These are phyloP conservation scores for Psittacara wagleri DNA, from an alignment of 2,113 vertebrate genomes.

Conservation along the genomic window DNA sequence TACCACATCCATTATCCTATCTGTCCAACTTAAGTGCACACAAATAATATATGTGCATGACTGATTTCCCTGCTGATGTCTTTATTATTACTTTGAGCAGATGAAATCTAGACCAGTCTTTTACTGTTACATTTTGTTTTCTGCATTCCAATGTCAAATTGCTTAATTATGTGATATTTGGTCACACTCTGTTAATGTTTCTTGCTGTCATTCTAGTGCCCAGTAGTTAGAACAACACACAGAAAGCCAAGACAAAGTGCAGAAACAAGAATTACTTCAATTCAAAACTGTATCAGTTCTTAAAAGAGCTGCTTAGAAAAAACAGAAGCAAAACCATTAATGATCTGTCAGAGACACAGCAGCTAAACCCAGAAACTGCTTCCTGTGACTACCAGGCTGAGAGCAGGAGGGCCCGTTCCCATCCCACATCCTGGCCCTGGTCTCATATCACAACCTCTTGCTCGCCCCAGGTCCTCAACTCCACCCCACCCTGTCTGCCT, in stretches of 20 bases:
- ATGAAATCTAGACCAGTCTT: constrained; percentile 53
- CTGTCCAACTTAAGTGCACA: constrained; percentile 69
- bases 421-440: background rate
- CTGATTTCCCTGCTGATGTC: constrained; percentile 79
- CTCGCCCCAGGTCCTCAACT: background rate
- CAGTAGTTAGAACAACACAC: constrained; percentile 44
- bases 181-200: constrained; percentile 55
- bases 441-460: rapidly evolving
- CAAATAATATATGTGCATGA: constrained; percentile 70
- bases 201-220: constrained; percentile 29
- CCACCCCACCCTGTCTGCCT: background rate
- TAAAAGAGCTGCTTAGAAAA: background rate
- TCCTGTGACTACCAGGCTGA: background rate
- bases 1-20: constrained; percentile 68
- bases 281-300: background rate
- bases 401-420: background rate
- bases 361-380: background rate
- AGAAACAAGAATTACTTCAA: background rate
- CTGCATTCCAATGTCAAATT: constrained; percentile 69
- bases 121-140: constrained; percentile 58
- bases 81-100: constrained; percentile 77
- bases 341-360: background rate
- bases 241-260: background rate
- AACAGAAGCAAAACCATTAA: background rate
- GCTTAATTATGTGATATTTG: constrained; percentile 63